Evolutionary conservation across 2,888 invertebrate species (phyloP), one percentile per base, ranked within the genome.

Genomic region (Nymphalis urticae): DNA sequence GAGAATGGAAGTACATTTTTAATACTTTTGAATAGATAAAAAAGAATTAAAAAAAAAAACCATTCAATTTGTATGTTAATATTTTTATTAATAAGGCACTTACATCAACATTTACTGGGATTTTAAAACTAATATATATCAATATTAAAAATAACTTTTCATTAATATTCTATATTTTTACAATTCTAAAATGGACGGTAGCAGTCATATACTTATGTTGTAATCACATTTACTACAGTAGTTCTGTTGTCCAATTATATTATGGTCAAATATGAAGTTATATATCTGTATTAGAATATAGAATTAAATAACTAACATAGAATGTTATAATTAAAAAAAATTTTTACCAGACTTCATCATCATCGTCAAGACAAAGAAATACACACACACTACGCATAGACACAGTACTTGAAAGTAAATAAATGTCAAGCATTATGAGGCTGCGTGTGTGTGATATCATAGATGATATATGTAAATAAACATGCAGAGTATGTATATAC

Each of bases 31-130:
- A 36, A 13, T 13, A 42, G 6, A n/a, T 5, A 5, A n/a, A 17
- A 50, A 6, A 8, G 36, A 9, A 6, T n/a, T n/a, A n/a, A 21
- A 13, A 7, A 60, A 48, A 1, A 60, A 51, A 51, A 51, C 2
- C 32, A 32, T 19, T 6, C 4, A 21, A n/a, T 6, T 50, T 53
- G 5, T 13, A 10, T 48, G 24, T 50, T 27, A 27, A 62, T 62
- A 50, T 50, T n/a, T 62, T 62, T 32, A 62, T 51, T 62, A 62
- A 19, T 62, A 62, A 62, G 62, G 62, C 62, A 62, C 62, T 62
- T 62, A 62, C 16, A 53, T 58, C 36, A 58, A 58, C n/a, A 42
- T 58, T 42, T 36, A 58, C 56, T 58, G 19, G 36, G n/a, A n/a
- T 17, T 58, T 58, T 24, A 58, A 19, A 19, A 36, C n/a, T 32